These are phyloP conservation scores for Philonicus albiceps DNA, from an alignment of 2,888 invertebrate species.

Conservation along the genomic window DNA sequence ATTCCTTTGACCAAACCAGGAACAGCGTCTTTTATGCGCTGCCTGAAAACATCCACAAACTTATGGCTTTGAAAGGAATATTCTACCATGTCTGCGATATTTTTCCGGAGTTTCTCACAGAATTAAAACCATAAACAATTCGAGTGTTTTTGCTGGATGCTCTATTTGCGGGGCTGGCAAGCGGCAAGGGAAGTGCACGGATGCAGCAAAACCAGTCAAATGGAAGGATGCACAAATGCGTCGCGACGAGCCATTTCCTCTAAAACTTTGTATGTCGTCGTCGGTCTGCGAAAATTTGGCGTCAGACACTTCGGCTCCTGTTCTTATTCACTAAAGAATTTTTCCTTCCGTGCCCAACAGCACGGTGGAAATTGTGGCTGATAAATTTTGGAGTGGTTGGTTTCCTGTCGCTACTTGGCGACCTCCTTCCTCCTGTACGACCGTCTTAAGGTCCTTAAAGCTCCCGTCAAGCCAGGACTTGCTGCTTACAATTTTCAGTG, in stretches of 20 bases:
- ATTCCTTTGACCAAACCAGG: background rate
- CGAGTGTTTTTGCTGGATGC: background rate
- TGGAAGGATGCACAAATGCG: constrained; percentile 1
- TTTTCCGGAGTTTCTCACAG: background rate
- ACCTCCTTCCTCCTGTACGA: background rate
- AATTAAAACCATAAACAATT: background rate
- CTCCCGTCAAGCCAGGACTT: no score
- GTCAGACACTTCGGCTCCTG: constrained; percentile 5
- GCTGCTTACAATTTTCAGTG: background rate
- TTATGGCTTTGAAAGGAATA: background rate
- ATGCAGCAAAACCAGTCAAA: background rate
- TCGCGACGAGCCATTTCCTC: constrained; percentile 5
- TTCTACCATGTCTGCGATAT: background rate
- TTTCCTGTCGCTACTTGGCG: background rate
- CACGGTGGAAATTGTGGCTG: background rate
- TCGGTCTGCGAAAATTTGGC: constrained; percentile 7
- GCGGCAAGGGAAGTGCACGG: background rate
- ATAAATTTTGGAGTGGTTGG: background rate
- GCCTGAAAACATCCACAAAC: background rate
- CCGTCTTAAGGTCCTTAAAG: background rate
- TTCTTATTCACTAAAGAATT: background rate
- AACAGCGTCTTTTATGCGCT: background rate
- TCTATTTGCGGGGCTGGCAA: background rate
- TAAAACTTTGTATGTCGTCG: background rate
- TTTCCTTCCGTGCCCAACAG: background rate